Conservation (phyloP, 2,113 vertebrate species). For the Cathartes aura region DNA sequence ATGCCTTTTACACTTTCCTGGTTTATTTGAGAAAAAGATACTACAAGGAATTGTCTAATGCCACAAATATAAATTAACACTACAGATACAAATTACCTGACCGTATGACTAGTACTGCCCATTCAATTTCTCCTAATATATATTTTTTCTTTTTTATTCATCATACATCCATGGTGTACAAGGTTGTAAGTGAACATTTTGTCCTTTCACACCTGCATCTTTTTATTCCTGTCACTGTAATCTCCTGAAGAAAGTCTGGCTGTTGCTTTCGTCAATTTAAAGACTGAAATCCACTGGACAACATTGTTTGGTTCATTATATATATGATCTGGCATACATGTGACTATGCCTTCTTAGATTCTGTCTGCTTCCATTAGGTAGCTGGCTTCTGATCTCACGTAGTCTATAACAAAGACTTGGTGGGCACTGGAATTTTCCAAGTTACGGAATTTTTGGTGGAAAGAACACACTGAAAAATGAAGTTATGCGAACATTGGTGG, state of each 20-base stretch:
- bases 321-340: background rate
- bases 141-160: background rate
- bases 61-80: background rate
- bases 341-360: background rate
- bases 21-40: background rate
- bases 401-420: background rate
- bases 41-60: background rate
- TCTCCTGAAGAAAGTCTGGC: background rate
- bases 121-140: background rate
- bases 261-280: background rate
- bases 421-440: rapidly evolving
- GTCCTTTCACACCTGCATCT: background rate
- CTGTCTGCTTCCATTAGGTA: background rate
- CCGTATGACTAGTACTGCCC: background rate
- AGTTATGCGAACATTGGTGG: background rate
- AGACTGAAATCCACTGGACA: background rate
- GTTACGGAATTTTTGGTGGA: background rate
- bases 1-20: background rate
- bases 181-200: background rate
- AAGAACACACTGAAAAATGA: background rate
- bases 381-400: background rate
- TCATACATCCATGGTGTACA: background rate
- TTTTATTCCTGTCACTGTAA: background rate
- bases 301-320: background rate
- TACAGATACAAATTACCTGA: background rate